Evolutionary conservation across 53 echinoderm and acorn worm genomes (phyloP).

Genomic region (Astropecten irregularis): DNA sequence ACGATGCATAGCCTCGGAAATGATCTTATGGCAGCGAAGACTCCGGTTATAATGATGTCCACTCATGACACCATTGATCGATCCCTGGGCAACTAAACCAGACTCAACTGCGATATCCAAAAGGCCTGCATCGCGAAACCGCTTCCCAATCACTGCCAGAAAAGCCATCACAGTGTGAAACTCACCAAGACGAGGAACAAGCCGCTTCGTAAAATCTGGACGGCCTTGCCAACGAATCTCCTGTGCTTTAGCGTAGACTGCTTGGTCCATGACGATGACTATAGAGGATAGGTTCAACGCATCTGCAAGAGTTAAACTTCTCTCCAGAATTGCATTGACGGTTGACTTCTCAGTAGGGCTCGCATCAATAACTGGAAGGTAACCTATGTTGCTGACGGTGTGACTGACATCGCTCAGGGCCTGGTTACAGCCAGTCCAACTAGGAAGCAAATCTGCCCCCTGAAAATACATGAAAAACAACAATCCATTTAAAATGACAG

Average conservation of each 20-base stretch:
- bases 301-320: slow-evolving; percentile 40
- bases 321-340: slow-evolving; percentile 53
- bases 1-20: slow-evolving; percentile 29
- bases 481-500: neutral
- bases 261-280: slow-evolving; percentile 67
- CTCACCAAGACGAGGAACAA: slow-evolving; percentile 47
- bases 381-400: slow-evolving; percentile 60
- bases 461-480: neutral
- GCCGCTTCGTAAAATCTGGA: neutral
- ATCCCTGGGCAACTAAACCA: slow-evolving; percentile 68
- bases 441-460: neutral
- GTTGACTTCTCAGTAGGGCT: slow-evolving; percentile 59
- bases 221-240: slow-evolving; percentile 60
- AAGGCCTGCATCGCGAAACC: slow-evolving; percentile 60
- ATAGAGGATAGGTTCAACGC: slow-evolving; percentile 33
- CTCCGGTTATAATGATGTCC: slow-evolving; percentile 53
- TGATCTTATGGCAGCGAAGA: slow-evolving; percentile 45
- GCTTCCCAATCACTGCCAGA: slow-evolving; percentile 59
- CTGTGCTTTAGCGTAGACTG: slow-evolving; percentile 71
- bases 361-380: slow-evolving; percentile 67
- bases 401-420: slow-evolving; percentile 2
- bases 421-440: slow-evolving; percentile 37
- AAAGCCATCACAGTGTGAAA: slow-evolving; percentile 62
- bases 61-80: slow-evolving; percentile 44
- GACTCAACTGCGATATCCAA: slow-evolving; percentile 53